Evolutionary conservation across 2,888 invertebrate species (phyloP), one percentile per base, ranked within the genome.

Genomic region (Sympetrum striolatum): DNA sequence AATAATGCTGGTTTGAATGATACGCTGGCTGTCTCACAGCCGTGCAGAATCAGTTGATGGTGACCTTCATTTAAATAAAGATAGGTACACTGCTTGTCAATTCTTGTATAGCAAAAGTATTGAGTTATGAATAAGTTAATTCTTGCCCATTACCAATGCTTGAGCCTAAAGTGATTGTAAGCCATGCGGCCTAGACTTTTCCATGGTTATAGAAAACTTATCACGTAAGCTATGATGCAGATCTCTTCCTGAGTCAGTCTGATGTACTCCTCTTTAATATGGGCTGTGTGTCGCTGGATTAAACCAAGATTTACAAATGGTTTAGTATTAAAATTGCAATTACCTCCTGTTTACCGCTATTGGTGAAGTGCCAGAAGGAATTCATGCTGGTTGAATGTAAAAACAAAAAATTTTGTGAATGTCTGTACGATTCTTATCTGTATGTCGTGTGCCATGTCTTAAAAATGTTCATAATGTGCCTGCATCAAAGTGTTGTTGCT

Each of bases 401-500:
- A 86, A 86, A 86, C 58, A 37, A 60, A 60, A 86, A 86, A 86
- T 53, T 37, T 86, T 39, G 35, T 86, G 86, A 86, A 86, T 86
- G 86, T 86, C 86, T 86, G 86, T 86, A 86, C n/a, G 37, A 60
- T 82, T 53, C 86, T 64, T 86, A 60, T 64, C 60, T 86, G 86
- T 39, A 64, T 86, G 86, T 86, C 39, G 86, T 86, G 86, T 86
- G 86, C 86, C 86, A 60, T 86, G 86, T 86, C 60, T 86, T 37
- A 60, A 86, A 48, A 58, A 86, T 82, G 82, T 86, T 31, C 39
- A 64, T 60, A 39, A 86, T 58, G 60, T 37, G 60, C 86, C 86
- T 60, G 35, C 86, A 64, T 64, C 86, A 60, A 48, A 60, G 53
- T 64, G 22, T 58, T 37, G 58, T 58, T 64, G 35, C 37, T 86